Percentiles rank a stretch among this genome's conserved stretches.
These are phyloP conservation scores for Parapsyche elsis DNA, from an alignment of 1,140 invertebrate genomes.

Conservation along the genomic window DNA sequence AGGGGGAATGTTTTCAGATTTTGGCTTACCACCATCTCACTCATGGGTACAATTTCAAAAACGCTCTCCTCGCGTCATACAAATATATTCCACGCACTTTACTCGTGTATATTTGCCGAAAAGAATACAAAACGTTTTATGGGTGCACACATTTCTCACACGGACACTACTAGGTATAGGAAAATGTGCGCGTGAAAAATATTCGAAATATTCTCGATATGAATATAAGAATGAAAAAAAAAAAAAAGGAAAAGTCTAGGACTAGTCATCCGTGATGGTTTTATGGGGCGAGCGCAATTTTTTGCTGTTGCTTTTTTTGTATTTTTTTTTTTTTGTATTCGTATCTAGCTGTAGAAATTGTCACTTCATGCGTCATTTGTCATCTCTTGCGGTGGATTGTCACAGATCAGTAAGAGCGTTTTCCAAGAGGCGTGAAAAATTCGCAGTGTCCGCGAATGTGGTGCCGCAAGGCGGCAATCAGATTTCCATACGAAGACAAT, in stretches of 20 bases:
- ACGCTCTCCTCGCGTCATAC: neutral
- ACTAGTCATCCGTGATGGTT: conserved; percentile 41
- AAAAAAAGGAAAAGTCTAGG: conserved; percentile 37
- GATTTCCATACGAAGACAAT: conserved; percentile 1
- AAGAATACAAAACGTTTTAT: neutral
- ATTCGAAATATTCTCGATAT: conserved; percentile 12
- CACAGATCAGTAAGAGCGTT: conserved; percentile 22
- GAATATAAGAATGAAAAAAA: neutral
- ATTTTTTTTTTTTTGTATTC: conserved; percentile 22
- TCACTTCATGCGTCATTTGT: conserved; percentile 44
- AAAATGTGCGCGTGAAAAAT: conserved; percentile 13
- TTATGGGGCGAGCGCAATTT: conserved; percentile 35
- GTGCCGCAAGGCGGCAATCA: conserved; percentile 3
- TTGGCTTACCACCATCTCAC: neutral
- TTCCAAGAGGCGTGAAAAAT: neutral
- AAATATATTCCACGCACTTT: neutral
- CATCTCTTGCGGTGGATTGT: conserved; percentile 27
- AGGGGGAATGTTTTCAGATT: neutral
- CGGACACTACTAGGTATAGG: neutral
- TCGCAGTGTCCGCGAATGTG: neutral
- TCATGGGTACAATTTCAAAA: neutral
- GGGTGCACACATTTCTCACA: neutral
- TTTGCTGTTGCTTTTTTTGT: neutral
- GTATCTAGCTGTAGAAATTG: conserved; percentile 31
- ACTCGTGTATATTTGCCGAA: neutral